phyloP scores from a whole-genome alignment of 2,888 invertebrate genomes.

The Falcaria lacertinaria region DNA sequence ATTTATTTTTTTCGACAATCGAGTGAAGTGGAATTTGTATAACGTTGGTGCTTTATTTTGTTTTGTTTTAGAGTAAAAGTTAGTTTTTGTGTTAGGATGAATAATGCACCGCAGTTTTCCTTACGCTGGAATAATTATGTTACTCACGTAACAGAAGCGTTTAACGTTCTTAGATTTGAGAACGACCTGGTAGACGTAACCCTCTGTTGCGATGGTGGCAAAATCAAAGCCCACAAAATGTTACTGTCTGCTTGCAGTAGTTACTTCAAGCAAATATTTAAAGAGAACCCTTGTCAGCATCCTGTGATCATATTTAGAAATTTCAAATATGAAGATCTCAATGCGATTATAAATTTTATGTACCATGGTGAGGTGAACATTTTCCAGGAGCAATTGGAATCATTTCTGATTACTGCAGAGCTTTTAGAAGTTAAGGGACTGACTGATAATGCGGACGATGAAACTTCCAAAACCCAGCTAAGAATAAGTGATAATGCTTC shows the following conservation, averaged over 20 bases:
- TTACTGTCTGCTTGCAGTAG: conserved; percentile 90
- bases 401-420: conserved; percentile 88
- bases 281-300: conserved; percentile 89
- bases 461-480: conserved; percentile 53
- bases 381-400: conserved; percentile 87
- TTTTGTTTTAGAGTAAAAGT: background rate
- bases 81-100: conserved; percentile 42
- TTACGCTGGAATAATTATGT: conserved; percentile 93
- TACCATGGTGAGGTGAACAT: conserved; percentile 91
- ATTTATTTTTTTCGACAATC: background rate
- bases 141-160: conserved; percentile 88
- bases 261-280: conserved; percentile 86
- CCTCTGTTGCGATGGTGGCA: conserved; percentile 90
- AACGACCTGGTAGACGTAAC: conserved; percentile 91
- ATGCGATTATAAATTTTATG: conserved; percentile 89
- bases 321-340: conserved; percentile 87
- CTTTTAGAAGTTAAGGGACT: conserved; percentile 87
- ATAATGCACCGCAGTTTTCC: conserved; percentile 88
- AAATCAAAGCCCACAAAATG: conserved; percentile 91
- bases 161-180: conserved; percentile 84
- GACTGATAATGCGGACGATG: conserved; percentile 80
- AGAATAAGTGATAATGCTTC: conserved; percentile 56
- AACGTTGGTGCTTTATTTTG: background rate
- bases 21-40: background rate
- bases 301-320: conserved; percentile 90